Base-by-base conservation (phyloP, 1,140 invertebrate species). In the Drosophila pandora region DNA sequence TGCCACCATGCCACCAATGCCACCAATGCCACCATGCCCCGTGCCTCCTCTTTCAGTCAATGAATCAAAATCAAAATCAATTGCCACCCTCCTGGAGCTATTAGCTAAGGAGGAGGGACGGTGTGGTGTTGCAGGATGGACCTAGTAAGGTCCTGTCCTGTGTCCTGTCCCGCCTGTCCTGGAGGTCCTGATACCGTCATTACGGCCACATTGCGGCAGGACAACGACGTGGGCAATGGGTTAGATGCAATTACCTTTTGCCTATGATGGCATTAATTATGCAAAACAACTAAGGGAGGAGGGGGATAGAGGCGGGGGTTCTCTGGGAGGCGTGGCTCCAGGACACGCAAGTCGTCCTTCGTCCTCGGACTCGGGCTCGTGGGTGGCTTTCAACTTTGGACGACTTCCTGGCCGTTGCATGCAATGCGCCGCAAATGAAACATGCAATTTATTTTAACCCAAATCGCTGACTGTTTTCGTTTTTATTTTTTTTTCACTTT, bases 241-340 rank as follows among this genome's bases (percentile, higher is more conserved):
- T 70, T 58, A 73, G 67, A 79, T 79, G 81, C 67, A 73, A 85
- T 87, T 77, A 85, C 82, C 68, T 62, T 37, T 58, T 59, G 77
- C 48, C 82, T 77, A 77, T 77, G 81, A 85, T 77, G 77, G 76
- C 82, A 85, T 85, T 85, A 85, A 85, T 85, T 85, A 85, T 85
- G 67, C 81, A 83, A 83, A 83, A 83, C 72, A 64, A 74, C 63
- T 69, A 69, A 68, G 49, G 41, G 49, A 34, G 63, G 41, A 4
- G 25, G 3, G 30, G 5, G 9, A n/a, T 12, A 17, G 13, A 39
- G 10, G n/a, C n/a, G n/a, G n/a, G 2, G 21, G 13, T 17, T 10
- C 1, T 13, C 21, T n/a, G 17, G 8, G 10, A 49, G 47, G 49
- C 41, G n/a, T 45, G 54, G 28, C 28, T 13, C 10, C 13, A 54